These are phyloP conservation scores for Sebastes paucispinis DNA, from an alignment of 2,797 vertebrate genomes.

Conservation along the genomic window DNA sequence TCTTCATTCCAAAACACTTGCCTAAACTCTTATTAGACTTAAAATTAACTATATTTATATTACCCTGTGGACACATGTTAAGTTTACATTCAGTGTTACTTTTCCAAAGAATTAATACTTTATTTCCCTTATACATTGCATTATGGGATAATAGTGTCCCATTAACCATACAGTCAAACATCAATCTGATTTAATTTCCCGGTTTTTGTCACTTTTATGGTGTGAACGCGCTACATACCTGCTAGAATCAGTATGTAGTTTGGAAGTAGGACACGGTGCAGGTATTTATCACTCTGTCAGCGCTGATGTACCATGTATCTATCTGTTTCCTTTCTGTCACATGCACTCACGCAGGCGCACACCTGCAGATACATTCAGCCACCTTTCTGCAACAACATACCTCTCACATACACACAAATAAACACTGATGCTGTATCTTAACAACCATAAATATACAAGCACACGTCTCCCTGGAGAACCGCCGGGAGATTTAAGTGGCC, in stretches of 20 bases:
- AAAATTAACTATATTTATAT: not conserved
- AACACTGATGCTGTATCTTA: not conserved
- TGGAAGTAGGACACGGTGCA: not conserved
- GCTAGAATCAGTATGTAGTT: not conserved
- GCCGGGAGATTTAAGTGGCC: not conserved
- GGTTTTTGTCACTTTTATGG: not conserved
- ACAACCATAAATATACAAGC: not conserved
- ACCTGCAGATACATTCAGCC: not conserved
- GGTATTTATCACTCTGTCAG: constrained; percentile 19
- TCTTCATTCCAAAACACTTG: not conserved
- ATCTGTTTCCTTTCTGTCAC: not conserved
- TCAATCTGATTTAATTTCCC: not conserved
- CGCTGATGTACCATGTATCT: not conserved
- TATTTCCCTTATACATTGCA: not conserved
- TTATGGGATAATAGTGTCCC: not conserved
- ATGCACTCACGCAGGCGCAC: not conserved
- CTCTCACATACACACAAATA: not conserved
- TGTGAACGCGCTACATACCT: not conserved
- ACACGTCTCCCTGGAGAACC: not conserved
- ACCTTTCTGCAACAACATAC: not conserved
- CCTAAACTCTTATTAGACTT: not conserved
- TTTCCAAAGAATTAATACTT: not conserved
- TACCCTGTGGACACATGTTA: not conserved
- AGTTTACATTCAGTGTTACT: not conserved
- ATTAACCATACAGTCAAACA: not conserved